phyloP scores from a whole-genome alignment of 2,888 invertebrate species.

The Melieria picta region DNA sequence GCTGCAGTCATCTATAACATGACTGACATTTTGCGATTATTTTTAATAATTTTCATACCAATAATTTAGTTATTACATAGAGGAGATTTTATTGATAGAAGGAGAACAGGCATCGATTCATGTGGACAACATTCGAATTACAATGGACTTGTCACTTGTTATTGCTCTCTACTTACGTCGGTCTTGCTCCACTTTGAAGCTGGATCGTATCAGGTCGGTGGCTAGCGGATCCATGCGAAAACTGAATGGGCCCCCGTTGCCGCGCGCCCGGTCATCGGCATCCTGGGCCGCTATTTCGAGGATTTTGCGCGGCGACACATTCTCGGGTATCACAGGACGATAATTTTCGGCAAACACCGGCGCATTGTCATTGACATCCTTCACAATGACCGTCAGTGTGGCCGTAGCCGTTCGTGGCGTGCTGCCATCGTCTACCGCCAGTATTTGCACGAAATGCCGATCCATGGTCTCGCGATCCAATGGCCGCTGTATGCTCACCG shows the following conservation, averaged over 20 bases:
- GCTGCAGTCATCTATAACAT: too few species aligned
- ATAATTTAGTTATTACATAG: too few species aligned
- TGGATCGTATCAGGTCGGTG: slow-evolving; percentile 89
- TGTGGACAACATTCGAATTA: background rate
- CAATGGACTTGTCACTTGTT: background rate
- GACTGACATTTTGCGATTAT: too few species aligned
- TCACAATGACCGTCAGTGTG: slow-evolving; percentile 90
- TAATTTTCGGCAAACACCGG: slow-evolving; percentile 91
- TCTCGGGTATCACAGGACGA: slow-evolving; percentile 89
- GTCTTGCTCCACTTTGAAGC: slow-evolving; percentile 96
- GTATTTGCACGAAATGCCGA: slow-evolving; percentile 91
- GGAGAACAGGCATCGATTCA: background rate
- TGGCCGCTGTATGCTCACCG: slow-evolving; percentile 90
- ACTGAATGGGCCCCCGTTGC: slow-evolving; percentile 94
- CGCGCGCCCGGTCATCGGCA: slow-evolving; percentile 90
- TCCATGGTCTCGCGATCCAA: slow-evolving; percentile 93
- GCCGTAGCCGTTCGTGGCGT: slow-evolving; percentile 93
- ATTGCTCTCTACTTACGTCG: slow-evolving; percentile 74
- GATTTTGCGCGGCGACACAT: slow-evolving; percentile 87
- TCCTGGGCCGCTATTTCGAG: slow-evolving; percentile 92
- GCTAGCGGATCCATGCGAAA: slow-evolving; percentile 91
- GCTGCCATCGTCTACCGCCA: slow-evolving; percentile 92
- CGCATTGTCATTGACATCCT: slow-evolving; percentile 94
- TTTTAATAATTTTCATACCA: too few species aligned
- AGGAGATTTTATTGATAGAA: background rate